A percentile compares a stretch with the other conserved stretches of the same genome.
phyloP scores from a whole-genome alignment of 2,888 invertebrate species.

The Aethes cnicana region DNA sequence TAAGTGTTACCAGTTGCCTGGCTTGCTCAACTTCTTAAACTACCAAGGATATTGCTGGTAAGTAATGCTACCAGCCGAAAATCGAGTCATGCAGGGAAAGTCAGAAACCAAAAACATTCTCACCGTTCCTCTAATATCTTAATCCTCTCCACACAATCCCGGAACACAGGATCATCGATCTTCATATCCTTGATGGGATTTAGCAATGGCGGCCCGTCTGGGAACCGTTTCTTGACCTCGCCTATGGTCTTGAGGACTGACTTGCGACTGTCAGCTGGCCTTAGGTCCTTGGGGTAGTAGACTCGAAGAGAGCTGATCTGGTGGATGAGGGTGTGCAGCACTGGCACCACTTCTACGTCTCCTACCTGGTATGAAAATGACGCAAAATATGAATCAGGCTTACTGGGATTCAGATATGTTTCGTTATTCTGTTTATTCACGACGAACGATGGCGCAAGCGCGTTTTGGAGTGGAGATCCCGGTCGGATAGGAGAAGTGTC shows the following conservation, averaged over 20 bases:
- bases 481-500: too few relatives aligned
- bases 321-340: conserved; percentile 90
- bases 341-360: conserved; percentile 94
- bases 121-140: conserved; percentile 90
- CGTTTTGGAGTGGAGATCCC: too few relatives aligned
- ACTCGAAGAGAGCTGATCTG: conserved; percentile 95
- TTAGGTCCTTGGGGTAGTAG: conserved; percentile 94
- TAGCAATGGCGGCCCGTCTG: conserved; percentile 92
- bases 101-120: conserved; percentile 31
- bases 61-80: too few relatives aligned
- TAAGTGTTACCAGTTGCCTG: too few relatives aligned
- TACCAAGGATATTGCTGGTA: too few relatives aligned
- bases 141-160: conserved; percentile 91
- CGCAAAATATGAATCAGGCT: background rate
- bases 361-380: conserved; percentile 78
- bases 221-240: conserved; percentile 95
- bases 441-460: too few relatives aligned
- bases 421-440: too few relatives aligned
- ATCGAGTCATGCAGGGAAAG: too few relatives aligned
- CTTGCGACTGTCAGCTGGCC: conserved; percentile 91
- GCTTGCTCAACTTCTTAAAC: background rate
- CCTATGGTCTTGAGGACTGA: conserved; percentile 92
- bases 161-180: conserved; percentile 91
- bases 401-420: too few relatives aligned
- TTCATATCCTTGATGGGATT: conserved; percentile 98